Percentiles rank a stretch among this genome's conserved stretches.
Evolutionary conservation across 2,888 invertebrate genomes (phyloP).

Genomic region (Clostera curtula): DNA sequence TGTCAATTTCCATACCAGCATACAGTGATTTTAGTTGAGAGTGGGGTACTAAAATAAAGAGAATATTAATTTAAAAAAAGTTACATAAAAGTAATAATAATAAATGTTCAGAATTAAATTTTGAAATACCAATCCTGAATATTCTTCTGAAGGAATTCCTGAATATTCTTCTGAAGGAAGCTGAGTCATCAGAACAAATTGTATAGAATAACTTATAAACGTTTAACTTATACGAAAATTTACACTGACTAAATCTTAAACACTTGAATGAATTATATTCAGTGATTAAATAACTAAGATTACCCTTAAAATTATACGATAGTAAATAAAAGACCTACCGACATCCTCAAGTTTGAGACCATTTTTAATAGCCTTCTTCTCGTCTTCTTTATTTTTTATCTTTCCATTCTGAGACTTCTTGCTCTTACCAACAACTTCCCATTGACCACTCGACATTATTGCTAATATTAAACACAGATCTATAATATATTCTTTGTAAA

Average conservation of each 20-base stretch:
- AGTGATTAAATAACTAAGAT: no score
- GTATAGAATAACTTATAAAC: no score
- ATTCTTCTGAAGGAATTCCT: no score
- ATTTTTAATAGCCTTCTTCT: constrained; percentile 76
- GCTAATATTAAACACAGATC: constrained; percentile 21
- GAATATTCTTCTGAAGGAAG: no score
- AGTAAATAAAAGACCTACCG: constrained; percentile 67
- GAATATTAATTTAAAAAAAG: constrained; percentile 16
- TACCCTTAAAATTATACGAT: no score
- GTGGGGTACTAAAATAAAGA: constrained; percentile 72
- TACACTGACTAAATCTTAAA: no score
- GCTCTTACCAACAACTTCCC: constrained; percentile 82
- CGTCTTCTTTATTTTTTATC: constrained; percentile 73
- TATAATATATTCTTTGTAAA: constrained; percentile 49
- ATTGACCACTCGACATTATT: constrained; percentile 75
- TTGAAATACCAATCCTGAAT: no score
- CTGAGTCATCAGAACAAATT: no score
- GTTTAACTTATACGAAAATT: no score
- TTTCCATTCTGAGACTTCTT: constrained; percentile 75
- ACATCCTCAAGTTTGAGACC: constrained; percentile 84
- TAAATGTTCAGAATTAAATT: constrained; percentile 3
- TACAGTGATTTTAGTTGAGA: constrained; percentile 81
- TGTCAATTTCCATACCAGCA: constrained; percentile 76
- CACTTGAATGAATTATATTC: no score
- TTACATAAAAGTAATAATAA: constrained; percentile 4